Percentiles rank a stretch among this genome's conserved stretches.
Conservation (phyloP, 2,888 invertebrate species). For the Drosophila mercatorum region DNA sequence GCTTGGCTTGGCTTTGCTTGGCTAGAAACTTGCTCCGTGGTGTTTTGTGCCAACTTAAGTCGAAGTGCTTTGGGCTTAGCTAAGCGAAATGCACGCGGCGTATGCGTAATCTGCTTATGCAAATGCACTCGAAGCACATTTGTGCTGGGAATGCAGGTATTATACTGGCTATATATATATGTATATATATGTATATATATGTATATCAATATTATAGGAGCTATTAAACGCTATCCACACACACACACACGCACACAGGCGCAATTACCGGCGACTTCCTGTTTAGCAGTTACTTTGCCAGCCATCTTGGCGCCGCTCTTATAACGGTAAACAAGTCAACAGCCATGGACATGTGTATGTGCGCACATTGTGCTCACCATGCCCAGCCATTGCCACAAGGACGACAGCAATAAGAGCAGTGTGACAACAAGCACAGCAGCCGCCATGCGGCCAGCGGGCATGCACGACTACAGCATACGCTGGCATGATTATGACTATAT, state of each 20-base stretch:
- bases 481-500: background rate
- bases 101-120: conserved; percentile 6
- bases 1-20: background rate
- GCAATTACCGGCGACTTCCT: conserved; percentile 35
- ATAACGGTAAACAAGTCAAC: conserved; percentile 43
- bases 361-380: conserved; percentile 15
- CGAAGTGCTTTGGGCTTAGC: background rate
- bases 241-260: background rate
- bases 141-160: background rate
- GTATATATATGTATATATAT: background rate
- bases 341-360: conserved; percentile 1
- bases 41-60: background rate
- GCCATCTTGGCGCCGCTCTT: conserved; percentile 33
- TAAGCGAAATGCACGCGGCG: background rate
- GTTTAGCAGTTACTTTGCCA: conserved; percentile 37
- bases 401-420: conserved; percentile 36
- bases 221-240: background rate
- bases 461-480: background rate
- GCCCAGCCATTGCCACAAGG: conserved; percentile 21
- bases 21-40: background rate
- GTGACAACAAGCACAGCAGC: conserved; percentile 13
- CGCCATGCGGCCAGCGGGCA: background rate
- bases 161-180: too few species aligned
- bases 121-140: background rate
- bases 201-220: conserved; percentile 11